Conservation (phyloP, 2,888 invertebrate genomes). For the Listrodromus nycthemerus region DNA sequence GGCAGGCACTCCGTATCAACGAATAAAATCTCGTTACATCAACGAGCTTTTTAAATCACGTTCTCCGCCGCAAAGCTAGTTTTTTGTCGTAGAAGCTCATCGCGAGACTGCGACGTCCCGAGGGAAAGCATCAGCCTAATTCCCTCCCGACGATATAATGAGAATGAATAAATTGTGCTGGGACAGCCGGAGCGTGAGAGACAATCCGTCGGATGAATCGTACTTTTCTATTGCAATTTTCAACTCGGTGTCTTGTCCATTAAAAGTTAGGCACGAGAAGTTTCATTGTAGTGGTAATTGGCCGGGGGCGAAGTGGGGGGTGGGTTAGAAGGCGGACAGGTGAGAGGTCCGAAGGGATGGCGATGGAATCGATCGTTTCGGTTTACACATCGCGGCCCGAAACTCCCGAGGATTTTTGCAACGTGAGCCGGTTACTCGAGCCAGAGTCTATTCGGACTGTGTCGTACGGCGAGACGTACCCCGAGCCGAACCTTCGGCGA, state of each 20-base stretch:
- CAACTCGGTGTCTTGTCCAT: constrained; percentile 42
- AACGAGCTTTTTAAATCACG: constrained; percentile 43
- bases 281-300: constrained; percentile 56
- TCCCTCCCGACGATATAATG: constrained; percentile 53
- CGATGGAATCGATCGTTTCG: not conserved
- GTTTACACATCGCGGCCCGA: not conserved
- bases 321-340: too few species aligned
- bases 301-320: not conserved
- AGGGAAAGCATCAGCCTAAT: not conserved
- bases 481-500: not conserved
- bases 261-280: constrained; percentile 56
- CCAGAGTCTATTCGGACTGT: not conserved
- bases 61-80: constrained; percentile 12
- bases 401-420: not conserved
- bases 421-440: not conserved
- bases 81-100: not conserved
- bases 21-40: constrained; percentile 57
- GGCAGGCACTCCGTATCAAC: constrained; percentile 6
- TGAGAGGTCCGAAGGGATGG: not conserved
- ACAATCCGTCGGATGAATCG: constrained; percentile 15
- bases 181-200: not conserved
- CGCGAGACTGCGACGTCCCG: not conserved
- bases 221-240: constrained; percentile 54
- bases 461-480: not conserved
- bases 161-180: constrained; percentile 62